These are phyloP conservation scores for Aldabrachelys gigantea DNA, from an alignment of 2,113 vertebrate species.

Conservation along the genomic window DNA sequence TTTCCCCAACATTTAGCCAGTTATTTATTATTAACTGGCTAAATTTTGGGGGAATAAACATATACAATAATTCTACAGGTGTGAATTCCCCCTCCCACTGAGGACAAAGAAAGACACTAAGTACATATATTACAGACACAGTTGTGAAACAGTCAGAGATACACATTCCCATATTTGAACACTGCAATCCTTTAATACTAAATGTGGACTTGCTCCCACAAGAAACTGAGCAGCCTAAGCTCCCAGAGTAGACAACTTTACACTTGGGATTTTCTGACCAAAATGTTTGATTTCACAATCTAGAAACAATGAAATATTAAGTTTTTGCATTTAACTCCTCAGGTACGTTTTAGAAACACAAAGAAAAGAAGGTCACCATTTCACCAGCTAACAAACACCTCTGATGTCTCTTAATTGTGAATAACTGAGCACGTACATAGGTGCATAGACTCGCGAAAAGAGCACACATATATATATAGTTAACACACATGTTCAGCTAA, in stretches of 20 bases:
- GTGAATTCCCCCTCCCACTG: background rate
- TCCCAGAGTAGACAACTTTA: background rate
- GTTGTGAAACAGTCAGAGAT: background rate
- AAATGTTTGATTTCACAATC: background rate
- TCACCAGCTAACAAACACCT: background rate
- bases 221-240: background rate
- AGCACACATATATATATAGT: background rate
- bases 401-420: fast-evolving
- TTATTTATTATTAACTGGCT: background rate
- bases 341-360: background rate
- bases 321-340: background rate
- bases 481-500: background rate
- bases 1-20: background rate
- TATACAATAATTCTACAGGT: background rate
- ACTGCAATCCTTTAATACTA: background rate
- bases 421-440: no score
- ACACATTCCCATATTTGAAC: background rate
- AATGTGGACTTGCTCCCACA: background rate
- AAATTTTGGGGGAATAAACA: no score
- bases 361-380: background rate
- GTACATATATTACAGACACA: background rate
- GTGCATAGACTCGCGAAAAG: background rate
- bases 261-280: background rate
- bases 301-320: background rate
- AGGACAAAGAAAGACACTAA: background rate